A percentile compares a stretch with the other conserved stretches of the same genome.
Evolutionary conservation across 2,797 vertebrate species (phyloP).

Genomic region (Syngnathus acus): DNA sequence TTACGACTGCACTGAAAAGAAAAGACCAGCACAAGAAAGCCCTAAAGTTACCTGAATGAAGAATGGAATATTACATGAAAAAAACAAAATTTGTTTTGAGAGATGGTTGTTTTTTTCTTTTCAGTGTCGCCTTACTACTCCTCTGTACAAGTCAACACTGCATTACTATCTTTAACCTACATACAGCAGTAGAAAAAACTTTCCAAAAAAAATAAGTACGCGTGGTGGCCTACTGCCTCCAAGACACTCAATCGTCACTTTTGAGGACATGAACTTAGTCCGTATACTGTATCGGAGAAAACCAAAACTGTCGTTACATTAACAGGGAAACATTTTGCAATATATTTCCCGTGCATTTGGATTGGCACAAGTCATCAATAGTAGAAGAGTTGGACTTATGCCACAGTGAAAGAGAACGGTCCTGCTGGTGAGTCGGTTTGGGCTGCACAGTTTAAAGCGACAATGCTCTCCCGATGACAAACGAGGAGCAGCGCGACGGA

Average conservation of each 20-base stretch:
- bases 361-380: constrained; percentile 32
- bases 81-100: too few relatives aligned
- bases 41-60: background rate
- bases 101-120: background rate
- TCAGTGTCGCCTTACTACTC: background rate
- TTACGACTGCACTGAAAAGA: background rate
- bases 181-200: constrained; percentile 32
- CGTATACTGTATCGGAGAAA: constrained; percentile 13
- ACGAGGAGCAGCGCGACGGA: background rate
- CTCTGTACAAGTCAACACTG: constrained; percentile 46
- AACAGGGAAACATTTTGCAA: background rate
- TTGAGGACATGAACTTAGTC: constrained; percentile 20
- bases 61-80: background rate
- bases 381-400: constrained; percentile 30
- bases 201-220: background rate
- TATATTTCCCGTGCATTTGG: constrained; percentile 5
- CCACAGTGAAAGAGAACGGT: constrained; percentile 39
- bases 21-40: background rate
- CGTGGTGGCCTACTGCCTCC: constrained; percentile 58
- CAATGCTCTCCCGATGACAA: constrained; percentile 3
- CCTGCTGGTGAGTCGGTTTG: constrained; percentile 6
- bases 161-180: constrained; percentile 41
- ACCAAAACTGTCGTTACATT: background rate
- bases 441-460: constrained; percentile 28
- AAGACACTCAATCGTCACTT: constrained; percentile 26